These are phyloP conservation scores for Pelusios castaneus DNA, from an alignment of 2,113 vertebrate species.

Conservation along the genomic window DNA sequence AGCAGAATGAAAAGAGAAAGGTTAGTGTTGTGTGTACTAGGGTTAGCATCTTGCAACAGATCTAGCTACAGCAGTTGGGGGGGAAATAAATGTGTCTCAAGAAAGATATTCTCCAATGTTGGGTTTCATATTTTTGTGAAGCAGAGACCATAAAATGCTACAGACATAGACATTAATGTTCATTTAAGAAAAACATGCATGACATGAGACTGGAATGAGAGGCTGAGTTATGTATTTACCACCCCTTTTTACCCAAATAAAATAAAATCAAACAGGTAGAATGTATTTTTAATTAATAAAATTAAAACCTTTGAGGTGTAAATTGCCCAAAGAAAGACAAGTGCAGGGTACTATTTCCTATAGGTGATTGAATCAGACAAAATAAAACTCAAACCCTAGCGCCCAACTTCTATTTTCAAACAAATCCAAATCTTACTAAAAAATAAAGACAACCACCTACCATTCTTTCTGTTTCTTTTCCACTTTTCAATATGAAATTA, in stretches of 20 bases:
- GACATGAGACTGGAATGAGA: not conserved
- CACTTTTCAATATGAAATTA: not conserved
- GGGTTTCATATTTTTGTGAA: not conserved
- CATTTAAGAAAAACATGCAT: not conserved
- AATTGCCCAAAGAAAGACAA: not conserved
- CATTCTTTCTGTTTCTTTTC: not conserved
- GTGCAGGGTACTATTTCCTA: not conserved
- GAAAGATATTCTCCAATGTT: not conserved
- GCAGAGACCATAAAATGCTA: not conserved
- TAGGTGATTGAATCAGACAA: not conserved
- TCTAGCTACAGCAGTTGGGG: not conserved
- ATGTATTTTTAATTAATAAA: not conserved
- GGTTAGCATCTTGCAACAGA: not conserved
- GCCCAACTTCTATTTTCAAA: not conserved
- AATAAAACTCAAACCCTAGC: not conserved
- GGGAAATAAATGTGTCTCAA: not conserved
- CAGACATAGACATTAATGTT: not conserved
- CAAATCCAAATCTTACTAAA: not conserved
- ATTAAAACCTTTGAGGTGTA: not conserved
- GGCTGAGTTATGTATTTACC: not conserved
- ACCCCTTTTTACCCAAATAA: not conserved
- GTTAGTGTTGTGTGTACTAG: not conserved
- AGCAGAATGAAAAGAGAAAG: not conserved
- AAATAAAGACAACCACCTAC: not conserved
- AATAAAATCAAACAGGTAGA: not conserved